phyloP scores from a whole-genome alignment of 2,797 vertebrate species.

The Antennarius maculatus region DNA sequence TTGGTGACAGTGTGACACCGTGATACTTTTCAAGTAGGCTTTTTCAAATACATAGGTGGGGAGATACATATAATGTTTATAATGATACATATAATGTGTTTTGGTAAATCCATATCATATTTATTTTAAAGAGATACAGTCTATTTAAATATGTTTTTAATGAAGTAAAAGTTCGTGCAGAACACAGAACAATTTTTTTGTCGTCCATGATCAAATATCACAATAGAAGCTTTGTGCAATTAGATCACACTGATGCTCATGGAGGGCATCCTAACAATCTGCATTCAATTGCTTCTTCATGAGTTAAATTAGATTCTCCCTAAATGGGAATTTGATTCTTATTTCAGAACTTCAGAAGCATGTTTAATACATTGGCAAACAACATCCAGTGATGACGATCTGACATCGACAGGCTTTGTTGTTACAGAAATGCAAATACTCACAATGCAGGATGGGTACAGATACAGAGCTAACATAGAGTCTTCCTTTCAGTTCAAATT shows the following conservation, averaged over 20 bases:
- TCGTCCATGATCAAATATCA: constrained; percentile 38
- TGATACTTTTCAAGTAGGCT: too few relatives aligned
- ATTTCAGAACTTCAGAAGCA: constrained; percentile 78
- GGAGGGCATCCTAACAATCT: constrained; percentile 51
- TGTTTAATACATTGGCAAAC: constrained; percentile 77
- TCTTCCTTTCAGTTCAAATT: constrained; percentile 77
- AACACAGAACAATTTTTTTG: constrained; percentile 9
- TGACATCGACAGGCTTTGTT: constrained; percentile 81
- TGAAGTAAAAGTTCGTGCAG: background rate
- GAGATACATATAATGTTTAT: too few relatives aligned
- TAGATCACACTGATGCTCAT: constrained; percentile 40
- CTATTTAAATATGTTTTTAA: background rate
- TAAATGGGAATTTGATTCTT: constrained; percentile 76
- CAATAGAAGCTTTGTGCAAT: constrained; percentile 6
- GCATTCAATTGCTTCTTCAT: constrained; percentile 42
- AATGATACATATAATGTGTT: too few relatives aligned
- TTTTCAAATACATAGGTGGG: too few relatives aligned
- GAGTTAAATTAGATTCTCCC: constrained; percentile 75
- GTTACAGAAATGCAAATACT: constrained; percentile 82
- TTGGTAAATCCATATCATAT: too few relatives aligned
- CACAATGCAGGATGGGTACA: constrained; percentile 61
- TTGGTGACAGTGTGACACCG: too few relatives aligned
- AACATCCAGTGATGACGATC: constrained; percentile 74
- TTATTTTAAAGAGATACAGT: too few relatives aligned
- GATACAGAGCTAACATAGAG: constrained; percentile 69